phyloP scores from a whole-genome alignment of 1,140 invertebrate species.

The Radopholus similis region DNA sequence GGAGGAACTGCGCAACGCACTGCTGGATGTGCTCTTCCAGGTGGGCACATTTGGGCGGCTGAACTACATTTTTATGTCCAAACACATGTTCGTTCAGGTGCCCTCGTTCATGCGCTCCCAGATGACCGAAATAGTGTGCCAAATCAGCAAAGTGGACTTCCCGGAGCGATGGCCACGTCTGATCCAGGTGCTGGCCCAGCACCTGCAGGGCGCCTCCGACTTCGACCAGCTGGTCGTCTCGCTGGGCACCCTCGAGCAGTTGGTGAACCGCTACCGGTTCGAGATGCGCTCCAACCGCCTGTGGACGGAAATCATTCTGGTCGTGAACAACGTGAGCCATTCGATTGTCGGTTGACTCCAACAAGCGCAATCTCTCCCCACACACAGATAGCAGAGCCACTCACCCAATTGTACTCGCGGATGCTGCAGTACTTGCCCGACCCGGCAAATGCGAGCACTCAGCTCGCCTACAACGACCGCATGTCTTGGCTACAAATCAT shows the following conservation, averaged over 20 bases:
- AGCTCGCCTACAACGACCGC: constrained; percentile 4
- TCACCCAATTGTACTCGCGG: constrained; percentile 28
- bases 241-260: constrained; percentile 30
- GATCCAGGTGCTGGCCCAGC: constrained; percentile 24
- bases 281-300: constrained; percentile 28
- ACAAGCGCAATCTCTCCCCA: constrained; percentile 5
- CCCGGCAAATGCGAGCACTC: constrained; percentile 10
- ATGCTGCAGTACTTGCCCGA: constrained; percentile 29
- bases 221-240: constrained; percentile 34
- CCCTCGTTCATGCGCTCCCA: constrained; percentile 19
- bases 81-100: not conserved
- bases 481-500: constrained; percentile 34
- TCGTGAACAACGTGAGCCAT: constrained; percentile 23
- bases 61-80: not conserved
- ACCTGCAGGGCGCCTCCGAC: constrained; percentile 16
- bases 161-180: constrained; percentile 31
- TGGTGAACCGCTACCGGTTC: constrained; percentile 38
- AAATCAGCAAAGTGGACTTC: constrained; percentile 38
- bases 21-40: constrained; percentile 29
- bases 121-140: constrained; percentile 32
- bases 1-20: constrained; percentile 20
- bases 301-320: constrained; percentile 32
- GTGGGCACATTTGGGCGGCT: not conserved
- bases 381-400: constrained; percentile 17
- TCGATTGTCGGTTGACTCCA: not conserved